Evolutionary conservation across 2,888 invertebrate species (phyloP), one percentile per base, ranked within the genome.

Genomic region (Bembecia ichneumoniformis): DNA sequence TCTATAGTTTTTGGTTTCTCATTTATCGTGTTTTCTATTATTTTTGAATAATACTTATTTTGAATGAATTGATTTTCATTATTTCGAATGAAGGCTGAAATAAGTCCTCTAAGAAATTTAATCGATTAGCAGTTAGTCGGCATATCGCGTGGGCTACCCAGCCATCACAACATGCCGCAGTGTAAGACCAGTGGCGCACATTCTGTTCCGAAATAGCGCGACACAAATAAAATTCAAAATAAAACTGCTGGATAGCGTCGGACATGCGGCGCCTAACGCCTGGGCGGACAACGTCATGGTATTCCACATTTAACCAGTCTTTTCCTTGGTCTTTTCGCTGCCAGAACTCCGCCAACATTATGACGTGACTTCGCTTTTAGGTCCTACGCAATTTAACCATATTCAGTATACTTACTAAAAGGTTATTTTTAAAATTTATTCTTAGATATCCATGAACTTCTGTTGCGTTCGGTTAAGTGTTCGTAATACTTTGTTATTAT

Each of bases 161-260:
- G 81, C 71, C 44, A 44, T 44, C 44, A 16, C 17, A 13, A 46
- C 67, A 71, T 69, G 65, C 69, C 67, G 65, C 74, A 67, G 71
- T 78, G 77, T 74, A 81, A 76, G 77, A 81, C 80, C 82, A 82
- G 82, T 82, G 80, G 77, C 77, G 77, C 78, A 73, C 74, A 78
- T 77, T 78, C 75, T 66, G 74, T 67, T 82, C 84, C 63, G 64
- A 87, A 86, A 87, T 86, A 87, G 87, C 82, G 71, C 84, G 84
- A 84, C 87, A 83, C 81, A 83, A 86, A 87, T 87, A 86, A 86
- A 87, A 82, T 82, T 74, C 68, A 82, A 84, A 87, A 87, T 84
- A 86, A 86, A 84, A 80, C 80, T 66, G 76, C 73, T 77, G 75
- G 73, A 82, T 78, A 74, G 76, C 83, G 77, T 79, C 73, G 81